Base-by-base conservation (phyloP, 2,888 invertebrate species). In the Emesis furor region DNA sequence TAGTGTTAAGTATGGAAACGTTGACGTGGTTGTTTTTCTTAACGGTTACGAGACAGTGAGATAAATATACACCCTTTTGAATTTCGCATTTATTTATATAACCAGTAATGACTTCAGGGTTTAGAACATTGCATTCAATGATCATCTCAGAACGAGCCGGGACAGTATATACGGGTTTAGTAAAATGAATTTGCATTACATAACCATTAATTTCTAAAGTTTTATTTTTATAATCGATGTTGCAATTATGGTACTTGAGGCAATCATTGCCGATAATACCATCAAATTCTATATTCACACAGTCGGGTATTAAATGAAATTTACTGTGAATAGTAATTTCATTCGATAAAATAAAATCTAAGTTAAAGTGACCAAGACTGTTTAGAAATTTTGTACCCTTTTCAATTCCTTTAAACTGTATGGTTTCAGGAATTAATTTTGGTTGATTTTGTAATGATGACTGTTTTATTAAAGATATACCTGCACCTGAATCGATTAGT, bases 141-240 rank as follows among this genome's bases (percentile, higher is more conserved):
- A 73, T 37, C 73, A 73, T 73, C 37, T 73, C 73, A 14, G 73
- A 73, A 10, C 73, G 59, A 1, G 73, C 73, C 17, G 59, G 73
- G 37, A 73, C 39, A 59, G 59, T 59, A 73, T 73, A 73, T 73
- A 37, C 17, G 2, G 73, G 73, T 8, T 73, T 73, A 37, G 73
- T 59, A 39, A 73, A 73, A 12, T 37, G 35, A 12, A 73, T 73
- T 12, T 35, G 17, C 0, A 73, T 73, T 37, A 8, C 7, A 24
- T 59, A 6, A 59, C n/a, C 8, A 0, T n/a, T 8, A 3, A 51
- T 7, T n/a, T 14, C 4, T 10, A 51, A 14, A n/a, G 10, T 10
- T 10, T 51, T 51, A 10, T 51, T 51, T 10, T 10, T 7, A 51
- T 51, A 55, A 55, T 55, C 55, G 5, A 55, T 55, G 2, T 1